These are phyloP conservation scores for Mormyrus proboscirostris DNA, from an alignment of 2,797 vertebrate species.

Conservation along the genomic window DNA sequence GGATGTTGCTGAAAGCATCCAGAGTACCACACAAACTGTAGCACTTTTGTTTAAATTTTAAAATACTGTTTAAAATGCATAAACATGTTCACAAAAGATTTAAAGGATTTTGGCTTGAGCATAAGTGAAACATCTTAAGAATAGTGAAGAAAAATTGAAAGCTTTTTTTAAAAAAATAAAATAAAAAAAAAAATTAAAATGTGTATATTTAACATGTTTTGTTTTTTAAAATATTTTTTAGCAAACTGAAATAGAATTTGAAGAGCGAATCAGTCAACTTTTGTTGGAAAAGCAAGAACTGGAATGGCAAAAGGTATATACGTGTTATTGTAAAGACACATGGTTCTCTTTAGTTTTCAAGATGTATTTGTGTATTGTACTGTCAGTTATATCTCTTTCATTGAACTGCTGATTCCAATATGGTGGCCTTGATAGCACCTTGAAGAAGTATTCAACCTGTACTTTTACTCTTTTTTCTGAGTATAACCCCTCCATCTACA, in stretches of 20 bases:
- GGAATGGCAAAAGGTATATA: conserved; percentile 80
- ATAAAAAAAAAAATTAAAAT: not conserved
- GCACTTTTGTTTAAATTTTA: conserved; percentile 7
- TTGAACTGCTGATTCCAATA: not conserved
- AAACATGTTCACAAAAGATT: not conserved
- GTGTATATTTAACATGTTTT: not conserved
- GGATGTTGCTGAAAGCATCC: not conserved
- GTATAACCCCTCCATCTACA: not conserved
- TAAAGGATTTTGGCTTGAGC: not conserved
- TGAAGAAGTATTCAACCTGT: not conserved
- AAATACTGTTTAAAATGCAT: not conserved
- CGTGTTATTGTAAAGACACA: conserved; percentile 1
- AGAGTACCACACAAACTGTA: not conserved
- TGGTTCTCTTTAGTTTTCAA: not conserved
- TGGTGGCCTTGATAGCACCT: not conserved
- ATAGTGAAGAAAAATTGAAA: not conserved
- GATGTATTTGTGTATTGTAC: not conserved
- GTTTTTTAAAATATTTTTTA: conserved; percentile 45
- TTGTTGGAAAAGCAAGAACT: conserved; percentile 84
- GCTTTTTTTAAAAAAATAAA: not conserved
- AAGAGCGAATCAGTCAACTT: conserved; percentile 79
- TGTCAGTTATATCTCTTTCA: not conserved
- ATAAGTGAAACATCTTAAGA: not conserved
- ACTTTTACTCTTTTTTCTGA: not conserved
- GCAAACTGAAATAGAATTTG: conserved; percentile 75